Percentiles rank a stretch among this genome's conserved stretches.
Evolutionary conservation across 2,113 vertebrate species (phyloP).

Genomic region (Salminus brasiliensis): DNA sequence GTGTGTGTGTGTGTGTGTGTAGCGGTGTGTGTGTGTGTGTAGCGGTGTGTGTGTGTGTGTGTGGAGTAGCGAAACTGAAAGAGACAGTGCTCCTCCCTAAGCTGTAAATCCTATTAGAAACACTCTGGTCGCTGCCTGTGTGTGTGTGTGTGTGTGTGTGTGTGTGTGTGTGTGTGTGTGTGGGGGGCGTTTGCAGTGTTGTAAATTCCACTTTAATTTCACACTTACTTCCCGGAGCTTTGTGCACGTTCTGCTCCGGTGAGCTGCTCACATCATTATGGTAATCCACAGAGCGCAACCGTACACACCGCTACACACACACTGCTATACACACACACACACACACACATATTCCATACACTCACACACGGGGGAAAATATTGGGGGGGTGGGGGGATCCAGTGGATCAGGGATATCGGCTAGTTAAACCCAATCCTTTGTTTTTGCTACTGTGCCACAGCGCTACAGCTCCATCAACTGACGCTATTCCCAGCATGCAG

Average conservation of each 20-base stretch:
- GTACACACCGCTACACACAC: constrained; percentile 42
- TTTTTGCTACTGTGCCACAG: too few relatives aligned
- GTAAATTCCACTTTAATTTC: constrained; percentile 74
- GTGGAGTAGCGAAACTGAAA: constrained; percentile 34
- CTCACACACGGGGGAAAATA: neutral
- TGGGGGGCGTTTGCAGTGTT: constrained; percentile 58
- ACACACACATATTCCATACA: neutral
- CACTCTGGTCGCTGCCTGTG: constrained; percentile 37
- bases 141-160: constrained; percentile 52
- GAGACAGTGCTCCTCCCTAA: constrained; percentile 38
- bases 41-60: neutral
- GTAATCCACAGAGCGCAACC: constrained; percentile 70
- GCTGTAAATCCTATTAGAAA: constrained; percentile 65
- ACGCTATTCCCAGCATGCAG: too few relatives aligned
- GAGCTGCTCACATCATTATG: constrained; percentile 72
- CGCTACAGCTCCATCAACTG: too few relatives aligned
- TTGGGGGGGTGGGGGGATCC: too few relatives aligned
- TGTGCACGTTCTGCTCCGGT: constrained; percentile 68
- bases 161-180: constrained; percentile 49
- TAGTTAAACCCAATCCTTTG: too few relatives aligned
- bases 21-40: constrained; percentile 1
- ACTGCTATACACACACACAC: constrained; percentile 2
- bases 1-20: neutral
- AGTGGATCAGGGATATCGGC: too few relatives aligned
- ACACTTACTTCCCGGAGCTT: constrained; percentile 69